A percentile compares a stretch with the other conserved stretches of the same genome.
These are phyloP conservation scores for Euproctis similis DNA, from an alignment of 2,888 invertebrate species.

Conservation along the genomic window DNA sequence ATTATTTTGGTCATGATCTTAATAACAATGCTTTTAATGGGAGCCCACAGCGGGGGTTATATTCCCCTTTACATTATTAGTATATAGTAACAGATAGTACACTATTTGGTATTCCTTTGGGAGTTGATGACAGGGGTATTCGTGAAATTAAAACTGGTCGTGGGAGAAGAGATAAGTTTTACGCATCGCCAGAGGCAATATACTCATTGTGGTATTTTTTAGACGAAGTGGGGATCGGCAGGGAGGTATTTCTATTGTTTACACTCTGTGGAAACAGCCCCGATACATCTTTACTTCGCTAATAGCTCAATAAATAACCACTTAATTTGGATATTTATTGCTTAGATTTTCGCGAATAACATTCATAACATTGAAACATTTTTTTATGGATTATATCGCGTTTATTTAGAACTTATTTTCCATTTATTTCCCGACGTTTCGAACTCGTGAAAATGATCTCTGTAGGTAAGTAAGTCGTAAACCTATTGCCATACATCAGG, in stretches of 20 bases:
- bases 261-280: conserved; percentile 42
- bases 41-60: conserved; percentile 38
- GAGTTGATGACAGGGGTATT: conserved; percentile 56
- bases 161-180: conserved; percentile 72
- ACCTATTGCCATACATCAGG: too few species aligned
- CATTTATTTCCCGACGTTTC: too few species aligned
- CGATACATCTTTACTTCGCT: conserved; percentile 37
- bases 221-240: conserved; percentile 26
- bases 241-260: conserved; percentile 49
- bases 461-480: too few species aligned
- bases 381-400: too few species aligned
- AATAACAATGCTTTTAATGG: conserved; percentile 38
- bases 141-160: conserved; percentile 67
- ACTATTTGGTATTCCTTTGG: conserved; percentile 67
- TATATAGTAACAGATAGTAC: conserved; percentile 65
- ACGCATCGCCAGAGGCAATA: too few species aligned
- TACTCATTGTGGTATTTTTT: conserved; percentile 62
- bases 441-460: too few species aligned
- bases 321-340: too few species aligned
- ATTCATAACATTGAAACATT: too few species aligned
- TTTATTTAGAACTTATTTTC: too few species aligned
- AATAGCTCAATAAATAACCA: too few species aligned
- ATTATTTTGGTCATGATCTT: conserved; percentile 31
- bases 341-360: too few species aligned
- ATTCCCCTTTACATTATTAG: too few species aligned